phyloP scores from a whole-genome alignment of 1,140 invertebrate genomes.

The Leptinotarsa texana region DNA sequence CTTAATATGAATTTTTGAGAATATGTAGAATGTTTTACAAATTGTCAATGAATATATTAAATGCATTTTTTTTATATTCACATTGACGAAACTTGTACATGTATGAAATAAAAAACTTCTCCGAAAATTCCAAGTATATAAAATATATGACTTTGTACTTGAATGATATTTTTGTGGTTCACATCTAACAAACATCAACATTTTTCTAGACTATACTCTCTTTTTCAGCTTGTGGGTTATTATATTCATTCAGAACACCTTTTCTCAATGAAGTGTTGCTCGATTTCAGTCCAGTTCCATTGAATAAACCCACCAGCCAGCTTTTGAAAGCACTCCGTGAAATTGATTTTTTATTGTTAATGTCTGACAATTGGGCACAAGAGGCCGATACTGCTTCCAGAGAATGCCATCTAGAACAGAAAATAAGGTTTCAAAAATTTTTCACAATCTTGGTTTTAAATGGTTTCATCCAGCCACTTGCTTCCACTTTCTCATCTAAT shows the following conservation, averaged over 20 bases:
- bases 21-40: neutral
- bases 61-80: constrained; percentile 1
- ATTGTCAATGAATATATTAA: neutral
- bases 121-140: neutral
- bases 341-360: constrained; percentile 58
- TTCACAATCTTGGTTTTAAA: too few relatives aligned
- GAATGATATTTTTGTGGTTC: constrained; percentile 7
- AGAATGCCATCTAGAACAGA: constrained; percentile 69
- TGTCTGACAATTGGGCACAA: constrained; percentile 49
- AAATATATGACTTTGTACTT: constrained; percentile 13
- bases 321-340: constrained; percentile 64
- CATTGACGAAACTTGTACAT: neutral
- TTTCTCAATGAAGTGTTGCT: constrained; percentile 68
- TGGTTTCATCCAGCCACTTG: too few relatives aligned
- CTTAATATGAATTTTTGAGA: neutral
- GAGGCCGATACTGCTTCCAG: constrained; percentile 66
- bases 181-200: constrained; percentile 9
- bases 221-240: constrained; percentile 51
- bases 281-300: constrained; percentile 65
- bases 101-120: neutral
- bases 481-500: too few relatives aligned
- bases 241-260: constrained; percentile 51
- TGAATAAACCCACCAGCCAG: constrained; percentile 73
- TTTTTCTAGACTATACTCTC: constrained; percentile 53
- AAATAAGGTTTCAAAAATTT: neutral